These are phyloP conservation scores for Cephalotes varians DNA, from an alignment of 2,888 invertebrate genomes.

Conservation along the genomic window DNA sequence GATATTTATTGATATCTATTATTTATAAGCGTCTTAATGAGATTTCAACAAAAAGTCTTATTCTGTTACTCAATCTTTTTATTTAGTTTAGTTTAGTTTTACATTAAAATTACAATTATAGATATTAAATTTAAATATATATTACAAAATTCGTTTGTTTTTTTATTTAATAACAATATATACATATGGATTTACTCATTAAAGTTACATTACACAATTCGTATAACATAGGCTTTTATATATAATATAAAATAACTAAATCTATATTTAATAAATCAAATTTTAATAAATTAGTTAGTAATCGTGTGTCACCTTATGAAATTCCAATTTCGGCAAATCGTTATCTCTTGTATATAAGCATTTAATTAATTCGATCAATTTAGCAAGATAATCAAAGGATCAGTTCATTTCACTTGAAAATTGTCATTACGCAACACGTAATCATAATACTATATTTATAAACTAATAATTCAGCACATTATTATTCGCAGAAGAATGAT, in stretches of 20 bases:
- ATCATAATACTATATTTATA: constrained; percentile 23
- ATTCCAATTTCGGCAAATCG: neutral
- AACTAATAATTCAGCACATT: constrained; percentile 31
- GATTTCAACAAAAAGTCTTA: neutral
- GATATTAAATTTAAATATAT: neutral
- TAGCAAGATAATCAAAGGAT: constrained; percentile 21
- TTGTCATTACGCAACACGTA: constrained; percentile 17
- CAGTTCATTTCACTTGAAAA: constrained; percentile 32
- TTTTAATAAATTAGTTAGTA: neutral
- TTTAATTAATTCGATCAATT: constrained; percentile 24
- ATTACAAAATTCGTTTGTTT: neutral
- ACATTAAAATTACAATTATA: neutral
- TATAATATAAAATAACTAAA: constrained; percentile 7
- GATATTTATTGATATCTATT: neutral
- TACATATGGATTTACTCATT: neutral
- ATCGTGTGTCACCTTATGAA: neutral
- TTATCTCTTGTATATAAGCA: neutral
- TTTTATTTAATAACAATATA: neutral
- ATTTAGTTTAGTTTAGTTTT: neutral
- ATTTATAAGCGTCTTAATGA: neutral
- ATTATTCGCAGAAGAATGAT: constrained; percentile 18
- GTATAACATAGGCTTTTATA: neutral
- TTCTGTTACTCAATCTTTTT: neutral
- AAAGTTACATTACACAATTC: neutral
- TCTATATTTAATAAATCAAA: neutral